These are phyloP conservation scores for Podilymbus podiceps DNA, from an alignment of 2,113 vertebrate genomes.

Conservation along the genomic window DNA sequence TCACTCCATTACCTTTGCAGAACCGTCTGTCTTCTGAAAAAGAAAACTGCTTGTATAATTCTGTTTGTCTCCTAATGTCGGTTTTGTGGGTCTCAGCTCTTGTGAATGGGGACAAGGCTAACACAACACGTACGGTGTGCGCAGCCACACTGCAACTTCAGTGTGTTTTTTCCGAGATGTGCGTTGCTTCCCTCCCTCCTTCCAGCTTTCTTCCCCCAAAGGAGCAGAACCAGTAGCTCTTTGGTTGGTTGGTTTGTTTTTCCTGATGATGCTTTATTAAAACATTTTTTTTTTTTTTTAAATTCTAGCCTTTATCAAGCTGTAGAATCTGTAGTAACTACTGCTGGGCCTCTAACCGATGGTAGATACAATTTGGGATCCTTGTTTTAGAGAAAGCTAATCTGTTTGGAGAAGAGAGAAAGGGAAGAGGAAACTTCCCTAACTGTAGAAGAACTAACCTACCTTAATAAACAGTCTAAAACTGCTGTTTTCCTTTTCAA, in stretches of 20 bases:
- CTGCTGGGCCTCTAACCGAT: neutral
- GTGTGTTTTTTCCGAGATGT: neutral
- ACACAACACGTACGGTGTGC: rapidly evolving
- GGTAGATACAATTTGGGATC: neutral
- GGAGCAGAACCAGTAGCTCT: neutral
- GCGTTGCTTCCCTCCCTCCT: neutral
- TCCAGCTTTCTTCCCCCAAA: neutral
- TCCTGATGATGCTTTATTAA: neutral
- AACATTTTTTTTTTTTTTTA: neutral
- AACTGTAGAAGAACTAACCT: neutral
- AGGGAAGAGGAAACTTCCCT: neutral
- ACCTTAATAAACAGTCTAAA: neutral
- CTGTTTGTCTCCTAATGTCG: neutral
- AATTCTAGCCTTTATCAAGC: neutral
- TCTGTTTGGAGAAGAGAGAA: neutral
- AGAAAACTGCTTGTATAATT: neutral
- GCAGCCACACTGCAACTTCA: neutral
- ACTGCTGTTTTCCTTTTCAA: neutral
- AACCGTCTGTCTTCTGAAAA: neutral
- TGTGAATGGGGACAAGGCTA: neutral
- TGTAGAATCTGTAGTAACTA: neutral
- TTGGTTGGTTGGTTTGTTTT: neutral
- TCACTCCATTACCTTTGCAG: neutral
- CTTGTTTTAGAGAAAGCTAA: neutral
- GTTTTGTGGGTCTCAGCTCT: neutral